Evolutionary conservation across 2,888 invertebrate genomes (phyloP).

Genomic region (Nemotelus nigrinus): DNA sequence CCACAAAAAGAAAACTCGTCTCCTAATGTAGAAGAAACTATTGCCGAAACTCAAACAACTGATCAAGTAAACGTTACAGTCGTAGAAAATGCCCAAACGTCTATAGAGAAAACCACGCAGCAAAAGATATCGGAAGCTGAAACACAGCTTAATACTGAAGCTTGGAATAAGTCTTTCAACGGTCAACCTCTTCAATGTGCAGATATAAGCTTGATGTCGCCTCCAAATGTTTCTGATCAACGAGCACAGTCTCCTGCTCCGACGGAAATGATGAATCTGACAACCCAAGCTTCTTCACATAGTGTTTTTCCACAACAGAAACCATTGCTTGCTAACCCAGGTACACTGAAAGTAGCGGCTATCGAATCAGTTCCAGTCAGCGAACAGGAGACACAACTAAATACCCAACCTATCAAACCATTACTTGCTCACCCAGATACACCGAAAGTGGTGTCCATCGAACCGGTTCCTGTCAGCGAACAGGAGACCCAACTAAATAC

Average conservation of each 20-base stretch:
- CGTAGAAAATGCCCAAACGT: no score
- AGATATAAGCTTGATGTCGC: neutral
- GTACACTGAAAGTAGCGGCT: no score
- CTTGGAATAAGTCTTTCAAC: neutral
- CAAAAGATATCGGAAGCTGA: neutral
- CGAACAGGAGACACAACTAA: slow-evolving; percentile 57
- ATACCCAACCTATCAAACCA: slow-evolving; percentile 11
- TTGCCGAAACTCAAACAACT: slow-evolving; percentile 14
- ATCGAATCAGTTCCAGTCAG: slow-evolving; percentile 47
- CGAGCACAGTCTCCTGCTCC: no score
- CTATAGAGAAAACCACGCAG: no score
- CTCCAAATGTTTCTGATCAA: no score
- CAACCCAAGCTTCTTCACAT: no score
- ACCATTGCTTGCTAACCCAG: no score
- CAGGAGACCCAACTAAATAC: slow-evolving; percentile 57
- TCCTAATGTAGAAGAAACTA: slow-evolving; percentile 26
- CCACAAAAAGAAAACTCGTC: slow-evolving; percentile 31
- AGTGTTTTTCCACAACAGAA: no score
- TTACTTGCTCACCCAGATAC: neutral
- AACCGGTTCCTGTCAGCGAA: slow-evolving; percentile 49
- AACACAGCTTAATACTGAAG: neutral
- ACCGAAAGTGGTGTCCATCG: neutral
- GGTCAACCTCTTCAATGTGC: neutral
- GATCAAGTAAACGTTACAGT: no score
- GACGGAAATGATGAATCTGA: no score